These are phyloP conservation scores for Polyploca ridens DNA, from an alignment of 2,888 invertebrate species.

Conservation along the genomic window DNA sequence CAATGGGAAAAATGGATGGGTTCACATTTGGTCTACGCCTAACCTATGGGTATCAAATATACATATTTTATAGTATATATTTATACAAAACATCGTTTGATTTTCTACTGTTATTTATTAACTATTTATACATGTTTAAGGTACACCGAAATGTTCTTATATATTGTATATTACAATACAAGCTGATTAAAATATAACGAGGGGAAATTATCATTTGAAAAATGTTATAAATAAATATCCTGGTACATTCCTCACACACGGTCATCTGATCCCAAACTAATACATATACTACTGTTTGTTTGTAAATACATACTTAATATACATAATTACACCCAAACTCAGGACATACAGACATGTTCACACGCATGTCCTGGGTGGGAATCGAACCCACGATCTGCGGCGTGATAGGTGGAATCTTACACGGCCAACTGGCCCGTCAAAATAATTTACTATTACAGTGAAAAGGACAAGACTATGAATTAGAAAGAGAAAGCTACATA, in stretches of 20 bases:
- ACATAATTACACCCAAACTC: no score
- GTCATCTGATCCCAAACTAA: no score
- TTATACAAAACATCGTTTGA: slow-evolving; percentile 16
- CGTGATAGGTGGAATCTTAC: no score
- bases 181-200: slow-evolving; percentile 40
- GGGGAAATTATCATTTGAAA: neutral
- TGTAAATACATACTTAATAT: no score
- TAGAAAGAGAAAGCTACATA: neutral
- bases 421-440: no score
- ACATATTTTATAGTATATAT: slow-evolving; percentile 24
- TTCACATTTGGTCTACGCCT: slow-evolving; percentile 68
- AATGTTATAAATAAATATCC: no score
- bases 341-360: no score
- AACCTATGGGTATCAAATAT: slow-evolving; percentile 65
- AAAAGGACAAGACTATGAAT: slow-evolving; percentile 8
- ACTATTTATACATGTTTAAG: slow-evolving; percentile 33
- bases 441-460: no score
- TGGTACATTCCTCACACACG: no score
- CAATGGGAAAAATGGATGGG: slow-evolving; percentile 48
- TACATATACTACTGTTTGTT: no score
- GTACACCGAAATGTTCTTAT: slow-evolving; percentile 30
- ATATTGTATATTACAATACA: slow-evolving; percentile 28
- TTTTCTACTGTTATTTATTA: slow-evolving; percentile 15
- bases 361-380: no score
- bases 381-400: no score